A percentile compares a stretch with the other conserved stretches of the same genome.
Conservation (phyloP, 2,113 vertebrate genomes). For the Physeter macrocephalus region DNA sequence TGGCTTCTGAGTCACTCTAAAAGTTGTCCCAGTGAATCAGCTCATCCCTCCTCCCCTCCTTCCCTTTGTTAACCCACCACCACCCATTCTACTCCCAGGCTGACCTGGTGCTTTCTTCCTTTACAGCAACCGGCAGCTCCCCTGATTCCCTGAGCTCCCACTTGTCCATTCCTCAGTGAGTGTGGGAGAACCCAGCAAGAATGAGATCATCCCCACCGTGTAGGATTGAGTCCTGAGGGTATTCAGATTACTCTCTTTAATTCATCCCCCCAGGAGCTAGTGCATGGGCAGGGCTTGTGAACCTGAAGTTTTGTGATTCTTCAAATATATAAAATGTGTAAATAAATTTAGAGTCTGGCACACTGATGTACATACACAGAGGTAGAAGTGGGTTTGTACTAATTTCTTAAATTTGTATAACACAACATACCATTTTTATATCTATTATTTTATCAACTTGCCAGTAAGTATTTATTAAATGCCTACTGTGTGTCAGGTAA, state of each 20-base stretch:
- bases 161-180: neutral
- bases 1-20: constrained; percentile 64
- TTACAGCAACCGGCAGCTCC: neutral
- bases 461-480: constrained; percentile 29
- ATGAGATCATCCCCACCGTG: neutral
- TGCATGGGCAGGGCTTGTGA: neutral
- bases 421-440: neutral
- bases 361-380: neutral
- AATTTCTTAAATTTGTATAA: neutral
- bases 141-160: neutral
- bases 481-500: neutral
- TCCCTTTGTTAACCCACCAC: constrained; percentile 21
- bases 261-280: neutral
- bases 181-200: neutral
- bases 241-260: constrained; percentile 12
- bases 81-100: neutral
- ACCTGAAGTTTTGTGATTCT: neutral
- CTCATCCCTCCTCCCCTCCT: neutral
- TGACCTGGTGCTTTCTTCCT: neutral
- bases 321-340: neutral
- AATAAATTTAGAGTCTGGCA: neutral
- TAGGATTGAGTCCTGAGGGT: constrained; percentile 6
- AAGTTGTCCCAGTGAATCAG: constrained; percentile 55
- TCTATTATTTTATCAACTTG: neutral
- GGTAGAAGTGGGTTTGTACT: neutral